Evolutionary conservation across 2,888 invertebrate genomes (phyloP).

Genomic region (Xestia c-nigrum): DNA sequence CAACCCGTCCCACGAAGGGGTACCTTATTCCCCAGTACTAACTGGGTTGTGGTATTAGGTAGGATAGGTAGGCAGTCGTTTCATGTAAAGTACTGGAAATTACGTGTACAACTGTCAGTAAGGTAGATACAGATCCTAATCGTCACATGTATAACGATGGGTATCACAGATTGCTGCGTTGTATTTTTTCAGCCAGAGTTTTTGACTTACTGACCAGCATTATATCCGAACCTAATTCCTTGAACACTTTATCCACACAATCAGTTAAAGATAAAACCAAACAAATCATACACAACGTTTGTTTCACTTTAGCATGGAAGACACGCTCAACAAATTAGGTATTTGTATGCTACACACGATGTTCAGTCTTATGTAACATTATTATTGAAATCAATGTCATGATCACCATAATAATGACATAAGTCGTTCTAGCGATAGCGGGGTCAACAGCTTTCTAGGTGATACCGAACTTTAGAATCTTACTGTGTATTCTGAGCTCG

Average conservation of each 20-base stretch:
- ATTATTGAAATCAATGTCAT: constrained; percentile 46
- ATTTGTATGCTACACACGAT: constrained; percentile 34
- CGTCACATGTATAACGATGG: neutral
- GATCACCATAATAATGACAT: constrained; percentile 40
- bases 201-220: neutral
- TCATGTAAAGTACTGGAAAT: neutral
- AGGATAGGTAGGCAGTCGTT: neutral
- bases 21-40: neutral
- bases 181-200: neutral
- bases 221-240: neutral
- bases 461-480: neutral
- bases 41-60: too few relatives aligned
- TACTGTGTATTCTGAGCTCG: constrained; percentile 5
- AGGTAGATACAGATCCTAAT: neutral
- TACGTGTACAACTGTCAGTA: neutral
- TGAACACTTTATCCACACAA: neutral
- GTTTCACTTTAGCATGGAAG: constrained; percentile 23
- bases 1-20: neutral
- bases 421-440: neutral
- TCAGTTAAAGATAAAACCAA: neutral
- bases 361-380: constrained; percentile 42
- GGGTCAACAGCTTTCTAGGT: constrained; percentile 30
- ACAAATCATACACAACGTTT: neutral
- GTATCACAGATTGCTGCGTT: neutral
- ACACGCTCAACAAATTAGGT: constrained; percentile 8